phyloP scores from a whole-genome alignment of 2,888 invertebrate species.

The Agonopterix alstromeriana region DNA sequence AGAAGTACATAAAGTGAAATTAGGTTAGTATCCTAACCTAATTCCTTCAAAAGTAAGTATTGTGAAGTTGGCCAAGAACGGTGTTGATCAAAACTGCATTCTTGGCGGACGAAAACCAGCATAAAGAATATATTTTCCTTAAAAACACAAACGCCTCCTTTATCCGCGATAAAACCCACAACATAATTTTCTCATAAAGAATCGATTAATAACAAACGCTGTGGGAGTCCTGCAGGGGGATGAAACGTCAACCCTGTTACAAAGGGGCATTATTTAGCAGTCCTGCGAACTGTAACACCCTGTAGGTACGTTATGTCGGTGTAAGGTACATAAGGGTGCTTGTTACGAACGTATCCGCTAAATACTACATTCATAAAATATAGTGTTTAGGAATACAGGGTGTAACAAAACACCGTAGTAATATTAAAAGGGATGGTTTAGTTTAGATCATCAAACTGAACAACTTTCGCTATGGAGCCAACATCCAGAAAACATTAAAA shows the following conservation, averaged over 20 bases:
- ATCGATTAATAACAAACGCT: slow-evolving; percentile 32
- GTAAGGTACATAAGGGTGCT: background rate
- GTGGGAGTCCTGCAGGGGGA: slow-evolving; percentile 23
- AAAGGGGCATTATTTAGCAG: slow-evolving; percentile 30
- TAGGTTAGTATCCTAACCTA: too few relatives aligned
- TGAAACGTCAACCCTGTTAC: slow-evolving; percentile 27
- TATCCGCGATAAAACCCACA: background rate
- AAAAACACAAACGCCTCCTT: too few relatives aligned
- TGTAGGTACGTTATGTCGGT: background rate
- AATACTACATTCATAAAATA: background rate
- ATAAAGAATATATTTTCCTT: too few relatives aligned
- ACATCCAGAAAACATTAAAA: background rate
- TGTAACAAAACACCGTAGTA: background rate
- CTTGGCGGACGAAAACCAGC: too few relatives aligned
- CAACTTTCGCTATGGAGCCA: background rate
- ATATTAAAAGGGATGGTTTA: background rate
- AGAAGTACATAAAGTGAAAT: too few relatives aligned
- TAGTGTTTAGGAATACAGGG: background rate
- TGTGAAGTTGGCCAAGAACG: too few relatives aligned
- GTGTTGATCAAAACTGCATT: too few relatives aligned
- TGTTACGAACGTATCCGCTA: too few relatives aligned
- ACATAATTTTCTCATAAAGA: slow-evolving; percentile 17
- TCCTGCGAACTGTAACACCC: background rate
- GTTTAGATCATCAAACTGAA: too few relatives aligned
- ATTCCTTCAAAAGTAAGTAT: too few relatives aligned